A percentile compares a stretch with the other conserved stretches of the same genome.
phyloP scores from a whole-genome alignment of 2,797 vertebrate species.

The Molossus alvarezi region DNA sequence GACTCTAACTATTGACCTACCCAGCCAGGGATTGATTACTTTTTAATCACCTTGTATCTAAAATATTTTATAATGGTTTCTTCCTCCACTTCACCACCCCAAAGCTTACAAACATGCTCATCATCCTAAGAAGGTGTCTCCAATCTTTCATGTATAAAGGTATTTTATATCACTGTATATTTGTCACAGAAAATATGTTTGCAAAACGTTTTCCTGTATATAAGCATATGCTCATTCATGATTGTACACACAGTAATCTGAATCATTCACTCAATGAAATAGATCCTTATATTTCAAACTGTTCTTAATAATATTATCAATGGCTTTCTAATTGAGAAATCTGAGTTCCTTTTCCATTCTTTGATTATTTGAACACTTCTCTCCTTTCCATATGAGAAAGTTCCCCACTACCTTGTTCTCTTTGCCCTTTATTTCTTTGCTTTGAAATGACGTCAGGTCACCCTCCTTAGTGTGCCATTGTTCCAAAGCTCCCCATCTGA shows the following conservation, averaged over 20 bases:
- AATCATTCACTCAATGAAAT: not conserved
- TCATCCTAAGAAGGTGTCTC: not conserved
- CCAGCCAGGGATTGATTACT: not conserved
- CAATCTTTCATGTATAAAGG: not conserved
- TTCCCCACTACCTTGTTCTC: not conserved
- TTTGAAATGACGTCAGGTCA: not conserved
- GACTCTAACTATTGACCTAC: no score
- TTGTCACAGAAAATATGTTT: not conserved
- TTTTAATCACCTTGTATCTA: not conserved
- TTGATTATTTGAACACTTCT: not conserved
- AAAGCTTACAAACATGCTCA: not conserved
- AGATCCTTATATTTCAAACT: not conserved
- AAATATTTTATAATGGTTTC: not conserved
- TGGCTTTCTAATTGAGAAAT: not conserved
- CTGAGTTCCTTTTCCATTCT: not conserved
- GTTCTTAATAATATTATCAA: not conserved
- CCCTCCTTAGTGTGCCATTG: not conserved
- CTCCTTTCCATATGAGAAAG: not conserved
- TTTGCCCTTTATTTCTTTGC: not conserved
- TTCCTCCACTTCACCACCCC: not conserved
- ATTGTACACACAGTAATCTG: not conserved
- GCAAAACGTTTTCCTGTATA: not conserved
- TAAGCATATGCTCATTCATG: not conserved
- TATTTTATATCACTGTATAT: not conserved
- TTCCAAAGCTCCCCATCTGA: not conserved